These are phyloP conservation scores for Ischnura elegans DNA, from an alignment of 2,888 invertebrate genomes.

Conservation along the genomic window DNA sequence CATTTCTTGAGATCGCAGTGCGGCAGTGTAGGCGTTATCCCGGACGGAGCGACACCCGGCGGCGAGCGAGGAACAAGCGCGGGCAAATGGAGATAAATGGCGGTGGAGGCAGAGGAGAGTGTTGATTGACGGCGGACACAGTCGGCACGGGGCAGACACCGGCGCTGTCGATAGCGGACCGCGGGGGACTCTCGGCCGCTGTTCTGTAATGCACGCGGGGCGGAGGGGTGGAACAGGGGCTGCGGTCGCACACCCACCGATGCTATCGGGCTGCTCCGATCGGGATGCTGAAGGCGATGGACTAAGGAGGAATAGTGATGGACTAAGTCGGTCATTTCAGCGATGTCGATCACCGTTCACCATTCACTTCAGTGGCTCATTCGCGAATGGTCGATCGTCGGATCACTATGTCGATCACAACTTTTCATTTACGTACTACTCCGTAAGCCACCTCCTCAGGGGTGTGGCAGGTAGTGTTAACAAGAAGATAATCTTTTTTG, in stretches of 20 bases:
- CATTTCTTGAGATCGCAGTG: no score
- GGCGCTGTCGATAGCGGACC: slow-evolving; percentile 45
- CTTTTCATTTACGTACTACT: no score
- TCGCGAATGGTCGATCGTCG: no score
- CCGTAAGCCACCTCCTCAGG: no score
- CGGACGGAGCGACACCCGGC: background rate
- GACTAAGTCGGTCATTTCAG: no score
- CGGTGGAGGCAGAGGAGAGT: background rate
- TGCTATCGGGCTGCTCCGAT: background rate
- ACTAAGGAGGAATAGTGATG: background rate
- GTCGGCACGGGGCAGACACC: background rate
- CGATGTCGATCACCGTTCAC: no score
- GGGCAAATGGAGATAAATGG: slow-evolving; percentile 18
- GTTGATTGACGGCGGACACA: slow-evolving; percentile 64
- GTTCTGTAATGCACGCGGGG: slow-evolving; percentile 41
- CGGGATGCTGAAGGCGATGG: background rate
- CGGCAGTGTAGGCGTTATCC: background rate
- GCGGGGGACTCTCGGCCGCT: background rate
- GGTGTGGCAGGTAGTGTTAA: no score
- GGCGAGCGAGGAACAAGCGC: no score
- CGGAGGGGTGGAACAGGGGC: background rate
- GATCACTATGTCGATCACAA: no score
- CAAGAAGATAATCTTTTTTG: no score
- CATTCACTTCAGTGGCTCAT: no score
- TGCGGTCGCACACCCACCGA: background rate